Percentiles rank a stretch among this genome's conserved stretches.
Conservation (phyloP, 1,140 invertebrate species). For the Holcopasites calliopsidis region DNA sequence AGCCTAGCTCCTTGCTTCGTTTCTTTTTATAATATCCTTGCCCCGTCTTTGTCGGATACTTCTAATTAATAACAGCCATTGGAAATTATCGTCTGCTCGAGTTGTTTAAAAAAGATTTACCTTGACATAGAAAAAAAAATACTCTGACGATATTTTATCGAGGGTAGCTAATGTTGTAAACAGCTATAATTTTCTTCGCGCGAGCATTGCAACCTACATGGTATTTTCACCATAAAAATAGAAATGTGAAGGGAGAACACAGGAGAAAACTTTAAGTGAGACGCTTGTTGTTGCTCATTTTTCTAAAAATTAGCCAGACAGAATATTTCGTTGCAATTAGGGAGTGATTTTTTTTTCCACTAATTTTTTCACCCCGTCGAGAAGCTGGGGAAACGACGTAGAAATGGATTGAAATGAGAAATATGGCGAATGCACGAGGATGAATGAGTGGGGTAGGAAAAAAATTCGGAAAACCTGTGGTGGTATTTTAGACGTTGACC, state of each 20-base stretch:
- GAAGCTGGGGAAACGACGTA: background rate
- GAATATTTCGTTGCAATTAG: too few species aligned
- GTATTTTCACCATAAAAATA: conserved; percentile 7
- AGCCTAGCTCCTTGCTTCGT: background rate
- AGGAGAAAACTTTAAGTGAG: background rate
- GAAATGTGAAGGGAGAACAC: conserved; percentile 4
- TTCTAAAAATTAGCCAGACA: background rate
- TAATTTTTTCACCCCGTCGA: background rate
- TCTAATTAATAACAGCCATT: conserved; percentile 1
- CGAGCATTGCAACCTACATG: conserved; percentile 1
- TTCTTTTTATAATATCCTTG: too few species aligned
- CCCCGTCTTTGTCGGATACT: too few species aligned
- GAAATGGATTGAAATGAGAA: background rate
- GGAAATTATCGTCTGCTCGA: conserved; percentile 9
- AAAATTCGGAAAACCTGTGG: background rate
- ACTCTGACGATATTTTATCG: background rate
- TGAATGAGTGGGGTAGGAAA: background rate
- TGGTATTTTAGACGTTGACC: background rate
- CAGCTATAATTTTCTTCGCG: background rate
- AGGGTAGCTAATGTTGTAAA: conserved; percentile 7
- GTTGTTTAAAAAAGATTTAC: conserved; percentile 7
- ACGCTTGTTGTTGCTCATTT: background rate
- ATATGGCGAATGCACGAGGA: background rate
- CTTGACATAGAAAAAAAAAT: conserved; percentile 16
- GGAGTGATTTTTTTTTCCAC: too few species aligned